Evolutionary conservation across 2,113 vertebrate species (phyloP).

Genomic region (Actenoides lindsayi): DNA sequence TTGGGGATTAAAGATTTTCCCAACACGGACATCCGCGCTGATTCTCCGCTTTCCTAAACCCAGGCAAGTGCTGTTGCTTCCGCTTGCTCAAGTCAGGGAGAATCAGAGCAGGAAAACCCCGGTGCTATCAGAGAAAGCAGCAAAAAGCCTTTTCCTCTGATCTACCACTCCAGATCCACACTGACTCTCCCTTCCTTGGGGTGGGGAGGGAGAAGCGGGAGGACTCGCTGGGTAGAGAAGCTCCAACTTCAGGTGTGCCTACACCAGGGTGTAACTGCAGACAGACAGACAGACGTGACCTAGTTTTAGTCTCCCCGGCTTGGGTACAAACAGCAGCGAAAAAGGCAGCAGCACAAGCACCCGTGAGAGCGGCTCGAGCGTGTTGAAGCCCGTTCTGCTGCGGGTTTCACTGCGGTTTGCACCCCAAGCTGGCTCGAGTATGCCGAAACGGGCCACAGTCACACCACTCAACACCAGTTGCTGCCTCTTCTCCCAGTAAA

Average conservation of each 20-base stretch:
- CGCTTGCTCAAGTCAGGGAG: not conserved
- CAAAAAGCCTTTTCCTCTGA: not conserved
- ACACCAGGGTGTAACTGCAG: not conserved
- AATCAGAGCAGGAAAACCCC: not conserved
- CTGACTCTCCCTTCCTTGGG: not conserved
- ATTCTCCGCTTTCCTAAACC: not conserved
- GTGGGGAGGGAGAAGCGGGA: not conserved
- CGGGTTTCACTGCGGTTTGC: not conserved
- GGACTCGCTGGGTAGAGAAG: not conserved
- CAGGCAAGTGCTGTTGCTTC: not conserved
- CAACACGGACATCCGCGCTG: rapidly evolving
- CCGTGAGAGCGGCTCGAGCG: not conserved
- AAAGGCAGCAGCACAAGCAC: not conserved
- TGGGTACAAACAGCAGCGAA: not conserved
- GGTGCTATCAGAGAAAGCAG: not conserved
- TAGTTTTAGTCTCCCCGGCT: not conserved
- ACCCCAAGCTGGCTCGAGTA: not conserved
- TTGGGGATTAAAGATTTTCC: not conserved
- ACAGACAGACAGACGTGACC: not conserved
- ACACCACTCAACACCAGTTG: not conserved
- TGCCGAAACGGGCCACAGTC: not conserved
- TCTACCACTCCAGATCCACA: not conserved
- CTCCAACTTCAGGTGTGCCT: not conserved
- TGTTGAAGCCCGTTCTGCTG: not conserved
- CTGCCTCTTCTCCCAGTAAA: rapidly evolving